Percentiles rank a stretch among this genome's conserved stretches.
Conservation (phyloP, 2,888 invertebrate species). For the Spisula subtruncata region DNA sequence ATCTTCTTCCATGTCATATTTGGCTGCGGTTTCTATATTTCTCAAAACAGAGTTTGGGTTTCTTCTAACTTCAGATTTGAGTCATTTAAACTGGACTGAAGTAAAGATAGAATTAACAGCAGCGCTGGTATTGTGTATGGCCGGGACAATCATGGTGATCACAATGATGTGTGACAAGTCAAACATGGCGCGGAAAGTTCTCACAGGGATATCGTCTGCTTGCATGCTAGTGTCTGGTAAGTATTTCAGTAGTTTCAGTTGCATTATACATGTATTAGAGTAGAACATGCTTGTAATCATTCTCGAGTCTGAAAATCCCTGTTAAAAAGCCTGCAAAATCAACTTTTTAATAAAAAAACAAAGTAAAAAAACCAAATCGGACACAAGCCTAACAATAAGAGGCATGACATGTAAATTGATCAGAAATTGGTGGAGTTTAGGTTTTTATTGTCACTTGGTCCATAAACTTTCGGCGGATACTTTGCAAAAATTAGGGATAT, state of each 20-base stretch:
- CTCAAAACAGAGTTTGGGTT: too few species aligned
- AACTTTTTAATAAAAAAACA: too few species aligned
- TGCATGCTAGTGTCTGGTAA: slow-evolving; percentile 56
- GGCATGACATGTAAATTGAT: too few species aligned
- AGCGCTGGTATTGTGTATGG: slow-evolving; percentile 47
- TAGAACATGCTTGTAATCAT: not conserved
- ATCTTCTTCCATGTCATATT: too few species aligned
- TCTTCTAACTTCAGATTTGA: slow-evolving; percentile 35
- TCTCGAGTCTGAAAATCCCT: too few species aligned
- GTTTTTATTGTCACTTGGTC: not conserved
- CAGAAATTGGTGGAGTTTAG: not conserved
- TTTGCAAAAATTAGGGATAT: too few species aligned
- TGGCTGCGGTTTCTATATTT: too few species aligned
- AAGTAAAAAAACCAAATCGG: too few species aligned
- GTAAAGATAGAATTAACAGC: slow-evolving; percentile 53
- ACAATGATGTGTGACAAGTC: slow-evolving; percentile 10
- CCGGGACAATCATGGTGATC: slow-evolving; percentile 25
- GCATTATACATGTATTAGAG: not conserved
- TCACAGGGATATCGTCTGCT: slow-evolving; percentile 43
- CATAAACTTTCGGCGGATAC: not conserved
- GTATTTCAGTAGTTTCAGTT: not conserved
- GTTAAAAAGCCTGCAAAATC: too few species aligned
- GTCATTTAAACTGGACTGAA: slow-evolving; percentile 53
- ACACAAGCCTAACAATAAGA: too few species aligned
- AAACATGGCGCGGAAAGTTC: slow-evolving; percentile 23